phyloP scores from a whole-genome alignment of 2,888 invertebrate genomes.

The Carpatolechia fugitivella region DNA sequence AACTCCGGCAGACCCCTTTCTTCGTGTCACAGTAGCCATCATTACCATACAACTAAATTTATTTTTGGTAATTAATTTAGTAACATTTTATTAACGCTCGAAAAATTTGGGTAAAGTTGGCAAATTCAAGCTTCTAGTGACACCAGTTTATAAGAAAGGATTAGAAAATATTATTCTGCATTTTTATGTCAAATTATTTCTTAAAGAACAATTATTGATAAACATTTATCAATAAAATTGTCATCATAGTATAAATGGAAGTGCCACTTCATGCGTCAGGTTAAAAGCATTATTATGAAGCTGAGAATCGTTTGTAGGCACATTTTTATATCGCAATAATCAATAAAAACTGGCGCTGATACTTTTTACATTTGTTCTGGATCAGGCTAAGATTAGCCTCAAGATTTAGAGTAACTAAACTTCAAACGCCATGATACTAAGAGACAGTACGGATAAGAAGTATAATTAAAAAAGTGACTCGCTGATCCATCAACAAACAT shows the following conservation, averaged over 20 bases:
- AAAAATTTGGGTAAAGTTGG: no score
- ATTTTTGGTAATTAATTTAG: no score
- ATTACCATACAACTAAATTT: neutral
- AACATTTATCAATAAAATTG: slow-evolving; percentile 45
- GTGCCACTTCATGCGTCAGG: slow-evolving; percentile 30
- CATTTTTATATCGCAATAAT: slow-evolving; percentile 18
- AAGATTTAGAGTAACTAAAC: neutral
- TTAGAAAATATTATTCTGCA: slow-evolving; percentile 61
- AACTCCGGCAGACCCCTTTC: slow-evolving; percentile 19
- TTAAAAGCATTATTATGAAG: slow-evolving; percentile 15
- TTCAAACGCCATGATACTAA: no score
- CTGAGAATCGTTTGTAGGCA: slow-evolving; percentile 26
- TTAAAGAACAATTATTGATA: slow-evolving; percentile 56
- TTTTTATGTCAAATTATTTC: slow-evolving; percentile 57
- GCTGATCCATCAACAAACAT: neutral
- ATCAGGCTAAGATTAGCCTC: slow-evolving; percentile 14
- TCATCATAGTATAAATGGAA: slow-evolving; percentile 46
- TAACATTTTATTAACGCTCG: no score
- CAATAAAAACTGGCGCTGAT: slow-evolving; percentile 3
- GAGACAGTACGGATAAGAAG: neutral
- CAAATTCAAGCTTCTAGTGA: neutral
- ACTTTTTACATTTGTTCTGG: slow-evolving; percentile 11
- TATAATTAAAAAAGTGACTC: slow-evolving; percentile 9
- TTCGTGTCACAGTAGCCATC: neutral
- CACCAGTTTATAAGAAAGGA: neutral